Base-by-base conservation (phyloP, 2,797 vertebrate genomes). In the Echeneis naucrates region DNA sequence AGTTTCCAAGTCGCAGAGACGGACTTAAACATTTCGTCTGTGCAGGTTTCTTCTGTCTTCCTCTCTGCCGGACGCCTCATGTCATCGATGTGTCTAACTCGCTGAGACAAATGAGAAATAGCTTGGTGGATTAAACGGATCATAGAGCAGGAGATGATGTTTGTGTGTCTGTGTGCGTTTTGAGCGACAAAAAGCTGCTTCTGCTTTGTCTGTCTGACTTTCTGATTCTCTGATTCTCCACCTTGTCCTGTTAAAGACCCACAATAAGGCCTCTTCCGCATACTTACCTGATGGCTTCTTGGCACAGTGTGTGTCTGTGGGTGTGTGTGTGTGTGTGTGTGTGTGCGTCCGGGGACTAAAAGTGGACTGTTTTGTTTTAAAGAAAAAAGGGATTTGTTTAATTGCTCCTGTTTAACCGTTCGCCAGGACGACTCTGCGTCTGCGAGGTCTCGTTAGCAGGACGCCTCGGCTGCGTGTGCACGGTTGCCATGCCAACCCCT, bases 71-170 rank as follows among this genome's bases (percentile, higher is more conserved):
- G 16, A 8, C 5, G 4, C n/a, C 19, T 55, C 44, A 2, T 30
- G 19, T 70, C 50, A 54, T 48, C 13, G 37, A 75, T 81, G 16
- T 23, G 55, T 77, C 45, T 60, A 61, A 68, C 50, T 48, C 67
- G 0, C 33, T 51, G 66, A 82, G 81, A 82, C 79, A 78, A 82
- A 87, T 74, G 56, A 88, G 80, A 81, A 71, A 84, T 79, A 85
- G 80, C 73, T 85, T 10, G n/a, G 69, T 51, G 83, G 83, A 87
- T 85, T 87, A 85, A 83, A 68, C 2, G 68, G 77, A 87, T 85
- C 83, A 79, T 4, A 35, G 64, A 55, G 68, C 75, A 64, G 8
- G 30, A 17, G 37, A 19, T 59, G 32, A 60, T 74, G 68, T 47
- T 40, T 33, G 32, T 33, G 54, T 68, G 59, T 61, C 30, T 63